phyloP scores from a whole-genome alignment of 2,113 vertebrate genomes.

The Alligator sinensis region DNA sequence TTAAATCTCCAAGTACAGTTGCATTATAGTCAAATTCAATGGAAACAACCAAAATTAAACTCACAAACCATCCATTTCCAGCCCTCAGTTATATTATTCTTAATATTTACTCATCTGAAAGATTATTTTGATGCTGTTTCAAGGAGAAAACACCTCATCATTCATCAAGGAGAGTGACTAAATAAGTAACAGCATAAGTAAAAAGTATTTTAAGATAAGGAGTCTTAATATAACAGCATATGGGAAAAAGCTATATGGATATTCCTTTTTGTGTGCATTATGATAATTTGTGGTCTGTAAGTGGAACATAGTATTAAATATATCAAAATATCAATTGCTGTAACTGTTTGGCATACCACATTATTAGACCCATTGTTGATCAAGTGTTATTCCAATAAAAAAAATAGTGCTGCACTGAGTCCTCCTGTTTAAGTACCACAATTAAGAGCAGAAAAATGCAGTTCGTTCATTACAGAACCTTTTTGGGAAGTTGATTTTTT shows the following conservation, averaged over 20 bases:
- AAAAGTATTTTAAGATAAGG: not conserved
- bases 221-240: not conserved
- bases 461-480: slow-evolving; percentile 77
- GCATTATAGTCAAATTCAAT: not conserved
- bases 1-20: not conserved
- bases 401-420: slow-evolving; percentile 21
- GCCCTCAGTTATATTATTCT: not conserved
- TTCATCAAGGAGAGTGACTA: not conserved
- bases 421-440: slow-evolving; percentile 68
- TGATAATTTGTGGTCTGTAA: not conserved
- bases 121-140: not conserved
- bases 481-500: slow-evolving; percentile 83
- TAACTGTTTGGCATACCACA: slow-evolving; percentile 20
- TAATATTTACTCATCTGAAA: not conserved
- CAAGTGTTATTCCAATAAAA: slow-evolving; percentile 47
- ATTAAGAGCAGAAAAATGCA: slow-evolving; percentile 71
- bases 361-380: slow-evolving; percentile 43
- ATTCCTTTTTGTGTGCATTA: not conserved
- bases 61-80: not conserved
- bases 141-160: no score
- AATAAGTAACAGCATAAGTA: not conserved
- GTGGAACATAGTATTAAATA: slow-evolving; percentile 13
- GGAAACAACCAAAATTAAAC: not conserved
- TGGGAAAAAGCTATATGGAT: not conserved
- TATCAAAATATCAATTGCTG: slow-evolving; percentile 18